Conservation (phyloP, 2,113 vertebrate genomes). For the Indicator indicator region DNA sequence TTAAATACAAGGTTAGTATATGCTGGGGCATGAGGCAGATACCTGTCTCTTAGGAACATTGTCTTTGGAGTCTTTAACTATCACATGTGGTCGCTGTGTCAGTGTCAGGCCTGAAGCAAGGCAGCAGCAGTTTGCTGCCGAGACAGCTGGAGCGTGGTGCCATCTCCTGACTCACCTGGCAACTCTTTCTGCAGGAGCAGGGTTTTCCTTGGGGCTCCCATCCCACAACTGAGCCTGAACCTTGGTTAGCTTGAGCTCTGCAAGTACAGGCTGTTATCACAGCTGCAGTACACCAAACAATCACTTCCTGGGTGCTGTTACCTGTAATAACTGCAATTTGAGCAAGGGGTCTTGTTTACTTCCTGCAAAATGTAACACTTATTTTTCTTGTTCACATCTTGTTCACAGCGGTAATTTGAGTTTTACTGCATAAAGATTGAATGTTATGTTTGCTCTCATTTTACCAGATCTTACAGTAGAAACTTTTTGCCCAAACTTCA, state of each 20-base stretch:
- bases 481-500: conserved; percentile 75
- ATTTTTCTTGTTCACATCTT: conserved; percentile 74
- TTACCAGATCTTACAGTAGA: conserved; percentile 72
- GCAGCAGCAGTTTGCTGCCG: neutral
- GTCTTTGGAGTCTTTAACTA: conserved; percentile 45
- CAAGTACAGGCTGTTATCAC: conserved; percentile 23
- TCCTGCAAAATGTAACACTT: conserved; percentile 57
- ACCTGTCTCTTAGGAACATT: neutral
- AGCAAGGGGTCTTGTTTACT: conserved; percentile 69
- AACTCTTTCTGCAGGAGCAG: conserved; percentile 52
- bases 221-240: conserved; percentile 51
- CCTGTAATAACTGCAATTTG: conserved; percentile 25
- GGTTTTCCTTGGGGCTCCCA: conserved; percentile 57
- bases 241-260: conserved; percentile 66
- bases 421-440: conserved; percentile 71
- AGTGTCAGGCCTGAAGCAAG: neutral
- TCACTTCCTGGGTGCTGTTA: conserved; percentile 4
- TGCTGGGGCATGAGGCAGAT: neutral
- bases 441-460: conserved; percentile 71
- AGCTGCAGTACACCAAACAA: neutral
- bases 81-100: conserved; percentile 45
- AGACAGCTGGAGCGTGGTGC: neutral
- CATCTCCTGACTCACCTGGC: conserved; percentile 70
- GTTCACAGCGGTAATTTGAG: conserved; percentile 72
- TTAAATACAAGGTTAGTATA: neutral